A percentile compares a stretch with the other conserved stretches of the same genome.
phyloP scores from a whole-genome alignment of 2,113 vertebrate species.

The Chionis minor region DNA sequence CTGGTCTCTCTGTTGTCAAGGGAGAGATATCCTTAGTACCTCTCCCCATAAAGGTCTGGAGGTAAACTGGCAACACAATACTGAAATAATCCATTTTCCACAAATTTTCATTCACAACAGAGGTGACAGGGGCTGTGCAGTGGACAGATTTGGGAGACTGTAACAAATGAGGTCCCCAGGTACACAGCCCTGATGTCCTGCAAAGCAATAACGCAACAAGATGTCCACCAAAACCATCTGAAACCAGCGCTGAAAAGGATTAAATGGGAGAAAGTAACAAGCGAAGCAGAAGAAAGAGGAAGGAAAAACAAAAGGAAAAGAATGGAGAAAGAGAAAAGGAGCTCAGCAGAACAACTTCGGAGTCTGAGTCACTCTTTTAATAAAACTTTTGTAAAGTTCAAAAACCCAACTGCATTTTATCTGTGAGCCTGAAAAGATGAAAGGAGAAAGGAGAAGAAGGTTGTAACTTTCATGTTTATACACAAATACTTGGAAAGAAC shows the following conservation, averaged over 20 bases:
- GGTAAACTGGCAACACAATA: neutral
- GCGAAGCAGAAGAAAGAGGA: neutral
- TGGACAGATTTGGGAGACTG: neutral
- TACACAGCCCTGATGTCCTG: neutral
- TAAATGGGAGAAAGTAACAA: neutral
- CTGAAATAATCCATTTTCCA: neutral
- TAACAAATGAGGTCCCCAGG: neutral
- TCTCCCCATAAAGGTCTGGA: neutral
- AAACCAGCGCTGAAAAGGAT: neutral
- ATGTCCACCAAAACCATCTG: neutral
- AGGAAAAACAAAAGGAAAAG: neutral
- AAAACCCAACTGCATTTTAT: conserved; percentile 35
- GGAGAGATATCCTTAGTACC: neutral
- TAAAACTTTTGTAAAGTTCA: conserved; percentile 37
- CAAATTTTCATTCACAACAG: neutral
- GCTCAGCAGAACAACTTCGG: neutral
- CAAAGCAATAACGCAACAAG: neutral
- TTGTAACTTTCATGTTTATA: conserved; percentile 68
- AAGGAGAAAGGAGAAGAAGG: conserved; percentile 34
- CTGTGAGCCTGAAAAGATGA: conserved; percentile 44
- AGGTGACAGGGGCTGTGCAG: neutral
- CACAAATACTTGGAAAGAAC: conserved; percentile 33
- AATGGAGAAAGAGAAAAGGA: neutral
- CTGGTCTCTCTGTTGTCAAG: neutral
- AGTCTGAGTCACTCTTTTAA: conserved; percentile 13